Percentiles rank a stretch among this genome's conserved stretches.
Evolutionary conservation across 2,113 vertebrate genomes (phyloP).

Genomic region (Aspiorhynchus laticeps): DNA sequence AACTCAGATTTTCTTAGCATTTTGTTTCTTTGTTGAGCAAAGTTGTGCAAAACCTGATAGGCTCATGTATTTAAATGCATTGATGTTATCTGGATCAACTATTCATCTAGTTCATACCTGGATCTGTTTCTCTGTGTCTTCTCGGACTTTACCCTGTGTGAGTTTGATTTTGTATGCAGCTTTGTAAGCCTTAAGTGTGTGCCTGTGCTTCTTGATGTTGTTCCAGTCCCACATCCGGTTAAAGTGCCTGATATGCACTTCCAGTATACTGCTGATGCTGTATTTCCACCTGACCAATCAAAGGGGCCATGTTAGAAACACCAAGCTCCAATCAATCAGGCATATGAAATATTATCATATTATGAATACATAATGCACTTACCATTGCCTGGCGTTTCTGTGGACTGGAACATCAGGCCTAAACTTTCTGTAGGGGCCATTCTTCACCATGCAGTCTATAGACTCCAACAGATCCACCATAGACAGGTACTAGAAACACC

Average conservation of each 20-base stretch:
- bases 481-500: slow-evolving; percentile 84
- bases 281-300: slow-evolving; percentile 88
- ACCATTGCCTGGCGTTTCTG: slow-evolving; percentile 81
- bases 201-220: slow-evolving; percentile 82
- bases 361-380: slow-evolving; percentile 58
- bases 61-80: background rate
- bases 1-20: background rate
- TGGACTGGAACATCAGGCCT: slow-evolving; percentile 79
- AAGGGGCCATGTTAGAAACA: background rate
- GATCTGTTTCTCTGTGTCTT: slow-evolving; percentile 82
- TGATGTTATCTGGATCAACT: background rate
- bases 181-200: slow-evolving; percentile 85
- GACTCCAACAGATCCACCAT: slow-evolving; percentile 93
- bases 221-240: slow-evolving; percentile 90
- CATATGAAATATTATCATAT: background rate
- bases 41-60: background rate
- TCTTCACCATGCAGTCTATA: slow-evolving; percentile 92
- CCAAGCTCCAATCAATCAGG: background rate
- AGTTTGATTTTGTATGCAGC: slow-evolving; percentile 83
- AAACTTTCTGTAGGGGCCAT: slow-evolving; percentile 89
- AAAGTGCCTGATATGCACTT: slow-evolving; percentile 83
- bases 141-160: slow-evolving; percentile 79
- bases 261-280: slow-evolving; percentile 82
- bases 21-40: background rate
- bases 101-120: slow-evolving; percentile 77